A percentile compares a stretch with the other conserved stretches of the same genome.
phyloP scores from a whole-genome alignment of 2,888 invertebrate species.

The Pocota personata region DNA sequence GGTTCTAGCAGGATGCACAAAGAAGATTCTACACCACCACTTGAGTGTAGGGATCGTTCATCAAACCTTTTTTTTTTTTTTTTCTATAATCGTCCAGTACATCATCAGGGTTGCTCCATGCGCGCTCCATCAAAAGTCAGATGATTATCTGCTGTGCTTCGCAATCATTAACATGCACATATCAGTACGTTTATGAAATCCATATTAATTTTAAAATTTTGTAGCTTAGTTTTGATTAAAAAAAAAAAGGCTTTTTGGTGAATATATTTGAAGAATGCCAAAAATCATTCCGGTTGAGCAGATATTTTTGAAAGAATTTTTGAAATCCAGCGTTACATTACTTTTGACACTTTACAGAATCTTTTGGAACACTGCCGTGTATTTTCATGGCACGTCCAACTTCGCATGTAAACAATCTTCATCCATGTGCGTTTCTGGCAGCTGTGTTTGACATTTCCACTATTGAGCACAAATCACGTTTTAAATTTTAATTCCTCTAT shows the following conservation, averaged over 20 bases:
- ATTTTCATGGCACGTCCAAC: not conserved
- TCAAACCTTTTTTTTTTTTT: not conserved
- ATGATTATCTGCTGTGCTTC: constrained; percentile 21
- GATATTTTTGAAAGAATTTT: too few relatives aligned
- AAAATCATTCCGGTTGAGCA: too few relatives aligned
- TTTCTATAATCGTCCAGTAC: not conserved
- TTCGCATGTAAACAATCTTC: not conserved
- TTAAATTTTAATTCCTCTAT: not conserved
- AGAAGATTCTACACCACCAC: not conserved
- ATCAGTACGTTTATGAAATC: constrained; percentile 12
- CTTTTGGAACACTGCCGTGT: not conserved
- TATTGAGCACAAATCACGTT: not conserved
- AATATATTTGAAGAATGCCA: too few relatives aligned
- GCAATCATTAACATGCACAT: too few relatives aligned
- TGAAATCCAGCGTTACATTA: too few relatives aligned
- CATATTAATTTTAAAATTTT: constrained; percentile 34
- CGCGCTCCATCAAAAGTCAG: constrained; percentile 27
- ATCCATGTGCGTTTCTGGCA: not conserved
- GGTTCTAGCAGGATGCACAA: not conserved
- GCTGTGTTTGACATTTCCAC: not conserved
- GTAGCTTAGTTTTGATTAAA: too few relatives aligned
- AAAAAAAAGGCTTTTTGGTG: too few relatives aligned
- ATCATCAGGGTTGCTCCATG: not conserved
- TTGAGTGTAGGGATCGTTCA: not conserved
- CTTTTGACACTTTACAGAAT: too few relatives aligned